These are phyloP conservation scores for Entomobrya multifasciata DNA, from an alignment of 2,888 invertebrate genomes.

Conservation along the genomic window DNA sequence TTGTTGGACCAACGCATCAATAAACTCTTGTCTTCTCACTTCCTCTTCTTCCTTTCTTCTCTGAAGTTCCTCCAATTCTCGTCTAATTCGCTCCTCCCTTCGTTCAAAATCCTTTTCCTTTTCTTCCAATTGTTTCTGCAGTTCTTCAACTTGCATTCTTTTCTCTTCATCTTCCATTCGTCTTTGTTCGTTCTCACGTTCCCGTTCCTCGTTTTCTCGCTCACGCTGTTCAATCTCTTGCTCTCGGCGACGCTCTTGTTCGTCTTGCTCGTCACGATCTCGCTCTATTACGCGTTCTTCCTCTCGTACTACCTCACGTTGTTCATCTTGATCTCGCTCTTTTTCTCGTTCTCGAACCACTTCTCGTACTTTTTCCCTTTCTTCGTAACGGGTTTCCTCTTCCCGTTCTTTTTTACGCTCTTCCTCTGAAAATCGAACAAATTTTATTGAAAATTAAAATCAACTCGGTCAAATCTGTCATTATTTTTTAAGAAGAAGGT, in stretches of 20 bases:
- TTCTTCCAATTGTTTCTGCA: constrained; percentile 61
- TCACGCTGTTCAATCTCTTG: constrained; percentile 60
- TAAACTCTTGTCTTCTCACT: constrained; percentile 60
- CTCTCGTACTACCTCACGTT: constrained; percentile 33
- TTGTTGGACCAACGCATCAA: constrained; percentile 67
- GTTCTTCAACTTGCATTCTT: constrained; percentile 58
- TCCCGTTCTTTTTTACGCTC: too few relatives aligned
- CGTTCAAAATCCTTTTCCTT: constrained; percentile 58
- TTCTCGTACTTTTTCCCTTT: too few relatives aligned
- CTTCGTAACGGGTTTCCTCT: too few relatives aligned
- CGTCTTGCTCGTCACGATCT: constrained; percentile 31
- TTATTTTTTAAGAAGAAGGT: too few relatives aligned
- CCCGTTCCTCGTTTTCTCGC: constrained; percentile 49
- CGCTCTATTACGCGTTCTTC: constrained; percentile 20
- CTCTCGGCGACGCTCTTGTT: constrained; percentile 14
- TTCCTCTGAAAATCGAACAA: too few relatives aligned
- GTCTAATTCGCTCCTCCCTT: constrained; percentile 52
- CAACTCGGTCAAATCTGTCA: too few relatives aligned
- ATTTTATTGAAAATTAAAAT: too few relatives aligned
- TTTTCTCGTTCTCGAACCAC: not conserved
- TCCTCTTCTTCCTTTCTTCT: constrained; percentile 68
- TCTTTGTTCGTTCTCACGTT: constrained; percentile 51
- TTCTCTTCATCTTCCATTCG: constrained; percentile 57
- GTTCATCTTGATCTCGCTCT: constrained; percentile 27
- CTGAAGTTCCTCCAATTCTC: constrained; percentile 65